Evolutionary conservation across 2,888 invertebrate species (phyloP).

Genomic region (Aspidiotus destructor): DNA sequence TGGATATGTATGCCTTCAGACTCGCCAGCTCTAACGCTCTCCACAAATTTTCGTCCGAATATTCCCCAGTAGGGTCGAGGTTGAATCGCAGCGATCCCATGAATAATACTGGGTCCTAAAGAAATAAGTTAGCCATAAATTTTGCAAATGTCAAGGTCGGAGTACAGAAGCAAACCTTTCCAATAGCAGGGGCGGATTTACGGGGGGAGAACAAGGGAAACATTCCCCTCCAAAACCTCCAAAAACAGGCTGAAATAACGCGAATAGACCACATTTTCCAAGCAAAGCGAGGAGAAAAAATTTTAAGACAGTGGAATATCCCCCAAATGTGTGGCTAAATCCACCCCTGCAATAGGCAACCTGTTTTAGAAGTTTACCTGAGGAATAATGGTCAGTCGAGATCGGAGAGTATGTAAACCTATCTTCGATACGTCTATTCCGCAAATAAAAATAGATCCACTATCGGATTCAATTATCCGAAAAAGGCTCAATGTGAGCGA

Average conservation of each 20-base stretch:
- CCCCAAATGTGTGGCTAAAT: too few relatives aligned
- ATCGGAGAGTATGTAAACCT: conserved; percentile 75
- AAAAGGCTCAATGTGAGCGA: conserved; percentile 78
- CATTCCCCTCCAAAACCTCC: not conserved
- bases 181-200: not conserved
- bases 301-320: too few relatives aligned
- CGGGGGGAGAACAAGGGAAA: not conserved
- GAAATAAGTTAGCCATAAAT: not conserved
- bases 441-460: conserved; percentile 74
- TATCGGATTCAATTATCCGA: conserved; percentile 76
- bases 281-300: too few relatives aligned
- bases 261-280: too few relatives aligned
- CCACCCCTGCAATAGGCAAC: too few relatives aligned
- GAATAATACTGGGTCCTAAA: conserved; percentile 85
- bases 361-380: too few relatives aligned
- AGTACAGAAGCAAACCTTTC: too few relatives aligned
- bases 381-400: conserved; percentile 47
- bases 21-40: conserved; percentile 78
- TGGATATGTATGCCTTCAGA: conserved; percentile 70
- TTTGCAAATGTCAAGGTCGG: too few relatives aligned
- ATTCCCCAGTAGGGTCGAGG: conserved; percentile 76
- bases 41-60: conserved; percentile 80
- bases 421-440: conserved; percentile 67
- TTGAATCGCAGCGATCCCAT: conserved; percentile 83
- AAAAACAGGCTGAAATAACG: too few relatives aligned